phyloP scores from a whole-genome alignment of 2,113 vertebrate genomes.

The Ibidorhyncha struthersii region DNA sequence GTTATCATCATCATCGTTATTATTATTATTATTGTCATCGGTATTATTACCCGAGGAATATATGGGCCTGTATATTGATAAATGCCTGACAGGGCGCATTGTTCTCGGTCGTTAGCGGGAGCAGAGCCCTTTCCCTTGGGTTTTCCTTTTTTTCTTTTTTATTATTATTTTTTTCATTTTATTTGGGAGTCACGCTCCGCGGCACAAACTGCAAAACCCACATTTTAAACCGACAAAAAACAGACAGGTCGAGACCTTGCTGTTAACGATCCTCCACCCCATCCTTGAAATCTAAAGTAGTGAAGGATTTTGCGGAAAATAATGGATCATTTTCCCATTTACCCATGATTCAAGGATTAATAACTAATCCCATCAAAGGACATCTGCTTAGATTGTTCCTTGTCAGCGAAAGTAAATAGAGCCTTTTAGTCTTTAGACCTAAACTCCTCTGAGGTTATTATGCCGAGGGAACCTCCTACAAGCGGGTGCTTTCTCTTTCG shows the following conservation, averaged over 20 bases:
- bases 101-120: rapidly evolving
- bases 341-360: slow-evolving; percentile 62
- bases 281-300: background rate
- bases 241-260: background rate
- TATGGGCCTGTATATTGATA: rapidly evolving
- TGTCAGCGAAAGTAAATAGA: slow-evolving; percentile 70
- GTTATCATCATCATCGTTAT: too few relatives aligned
- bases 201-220: background rate
- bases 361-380: slow-evolving; percentile 76
- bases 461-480: slow-evolving; percentile 37
- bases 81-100: background rate
- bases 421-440: slow-evolving; percentile 61
- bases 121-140: background rate
- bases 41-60: background rate
- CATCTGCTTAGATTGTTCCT: slow-evolving; percentile 73
- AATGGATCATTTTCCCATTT: slow-evolving; percentile 74
- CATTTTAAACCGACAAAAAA: background rate
- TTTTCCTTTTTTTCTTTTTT: background rate
- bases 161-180: background rate
- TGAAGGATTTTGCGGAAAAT: slow-evolving; percentile 54
- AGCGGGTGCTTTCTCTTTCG: slow-evolving; percentile 6
- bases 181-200: background rate
- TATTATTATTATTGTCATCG: too few relatives aligned
- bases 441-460: slow-evolving; percentile 56
- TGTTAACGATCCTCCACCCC: background rate